Evolutionary conservation across 2,888 invertebrate genomes (phyloP), one percentile per base, ranked within the genome.

Genomic region (Morpho deidamia): DNA sequence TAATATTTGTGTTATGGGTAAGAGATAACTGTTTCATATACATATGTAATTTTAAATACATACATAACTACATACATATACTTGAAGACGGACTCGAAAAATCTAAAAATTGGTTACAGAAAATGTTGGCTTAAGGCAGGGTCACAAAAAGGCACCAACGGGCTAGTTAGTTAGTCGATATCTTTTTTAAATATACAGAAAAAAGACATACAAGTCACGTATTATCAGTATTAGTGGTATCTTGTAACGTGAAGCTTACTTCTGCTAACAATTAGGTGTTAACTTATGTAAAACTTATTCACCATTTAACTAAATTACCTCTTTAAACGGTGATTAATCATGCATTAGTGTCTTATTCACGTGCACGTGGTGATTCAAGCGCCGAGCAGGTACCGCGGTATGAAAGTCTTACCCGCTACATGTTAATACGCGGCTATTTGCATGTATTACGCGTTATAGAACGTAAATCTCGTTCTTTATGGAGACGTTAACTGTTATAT

Each of bases 401-500:
- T 12, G 34, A 33, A 32, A 5, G 42, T 14, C 4, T 8, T 41
- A 39, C 39, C 11, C 32, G 11, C 9, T 9, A 39, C 11, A 34
- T 41, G 48, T 34, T 49, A 51, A 47, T 40, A 44, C 41, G 45
- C 8, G 47, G 38, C n/a, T n/a, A 41, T 57, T 37, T 48, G 37
- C 50, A 57, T 44, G 50, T 32, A 44, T 50, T 46, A 56, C 53
- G 46, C 32, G 33, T 37, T 39, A 38, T 34, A 11, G 12, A 39
- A 49, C 44, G 45, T 51, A 53, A 53, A 53, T 57, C 53, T 43
- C 11, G 42, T 35, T 56, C 14, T 46, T 53, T 57, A 57, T 46
- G 44, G 51, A 35, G 39, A 53, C 53, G 47, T 33, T 57, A 50
- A 51, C 47, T 53, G 37, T 46, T 53, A 56, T 42, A 35, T 40